Conservation (phyloP, 2,113 vertebrate genomes). For the Rhinolophus sinicus region DNA sequence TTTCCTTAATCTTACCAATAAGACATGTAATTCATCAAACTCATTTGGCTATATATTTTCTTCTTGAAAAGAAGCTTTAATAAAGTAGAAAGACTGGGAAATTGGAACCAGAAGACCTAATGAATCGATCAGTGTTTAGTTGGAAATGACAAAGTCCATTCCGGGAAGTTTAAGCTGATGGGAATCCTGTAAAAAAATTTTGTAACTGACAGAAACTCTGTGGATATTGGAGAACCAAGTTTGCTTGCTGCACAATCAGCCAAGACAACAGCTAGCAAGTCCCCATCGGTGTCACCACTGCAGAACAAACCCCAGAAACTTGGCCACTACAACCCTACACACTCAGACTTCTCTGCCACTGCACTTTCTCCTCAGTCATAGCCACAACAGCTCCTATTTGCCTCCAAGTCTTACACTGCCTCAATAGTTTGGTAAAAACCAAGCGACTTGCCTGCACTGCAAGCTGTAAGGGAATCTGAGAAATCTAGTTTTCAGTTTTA, state of each 20-base stretch:
- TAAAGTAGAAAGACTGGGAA: neutral
- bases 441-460: neutral
- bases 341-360: neutral
- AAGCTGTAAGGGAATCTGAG: neutral
- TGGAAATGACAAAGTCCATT: neutral
- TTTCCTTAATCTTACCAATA: slow-evolving; percentile 8
- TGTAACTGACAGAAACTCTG: neutral
- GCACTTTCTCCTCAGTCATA: neutral
- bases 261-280: neutral
- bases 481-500: neutral
- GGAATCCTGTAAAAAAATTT: neutral
- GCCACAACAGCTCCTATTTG: neutral
- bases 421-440: neutral
- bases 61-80: neutral
- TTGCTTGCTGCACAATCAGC: neutral
- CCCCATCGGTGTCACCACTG: neutral
- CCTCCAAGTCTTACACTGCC: neutral
- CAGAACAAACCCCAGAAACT: neutral
- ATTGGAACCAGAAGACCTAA: neutral
- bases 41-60: neutral
- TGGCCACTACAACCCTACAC: rapidly evolving
- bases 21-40: neutral
- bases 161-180: neutral
- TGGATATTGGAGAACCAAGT: neutral
- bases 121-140: neutral